Conservation (phyloP, 2,797 vertebrate species). For the Crotalus adamanteus region DNA sequence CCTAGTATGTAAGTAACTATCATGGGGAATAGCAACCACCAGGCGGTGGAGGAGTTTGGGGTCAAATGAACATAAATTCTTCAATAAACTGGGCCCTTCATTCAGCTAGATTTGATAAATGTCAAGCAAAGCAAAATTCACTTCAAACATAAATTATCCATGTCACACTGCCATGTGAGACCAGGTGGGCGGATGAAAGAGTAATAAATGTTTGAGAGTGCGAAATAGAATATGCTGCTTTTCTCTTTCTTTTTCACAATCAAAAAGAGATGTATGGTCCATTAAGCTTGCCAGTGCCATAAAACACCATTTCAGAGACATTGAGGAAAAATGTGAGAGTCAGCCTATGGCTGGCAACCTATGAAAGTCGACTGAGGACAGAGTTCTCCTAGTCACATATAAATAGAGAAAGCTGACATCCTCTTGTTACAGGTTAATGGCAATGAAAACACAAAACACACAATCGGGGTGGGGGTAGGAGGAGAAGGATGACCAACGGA, state of each 20-base stretch:
- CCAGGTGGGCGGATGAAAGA: background rate
- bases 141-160: background rate
- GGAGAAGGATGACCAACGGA: constrained; percentile 46
- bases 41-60: too few species aligned
- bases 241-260: background rate
- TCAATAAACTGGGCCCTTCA: background rate
- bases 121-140: background rate
- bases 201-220: background rate
- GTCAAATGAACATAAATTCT: background rate
- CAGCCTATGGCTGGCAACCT: constrained; percentile 49
- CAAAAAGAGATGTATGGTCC: too few species aligned
- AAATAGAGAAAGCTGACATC: constrained; percentile 70
- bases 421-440: constrained; percentile 66
- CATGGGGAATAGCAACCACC: background rate
- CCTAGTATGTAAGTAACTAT: background rate
- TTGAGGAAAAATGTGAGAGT: constrained; percentile 7
- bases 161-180: background rate
- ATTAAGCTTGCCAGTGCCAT: background rate
- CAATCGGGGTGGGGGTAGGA: constrained; percentile 23
- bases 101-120: background rate
- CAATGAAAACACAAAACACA: constrained; percentile 68
- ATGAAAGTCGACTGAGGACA: constrained; percentile 50
- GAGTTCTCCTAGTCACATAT: constrained; percentile 66
- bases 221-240: background rate
- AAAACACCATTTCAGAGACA: background rate